These are phyloP conservation scores for Ornithoptera priamus DNA, from an alignment of 2,888 invertebrate genomes.

Conservation along the genomic window DNA sequence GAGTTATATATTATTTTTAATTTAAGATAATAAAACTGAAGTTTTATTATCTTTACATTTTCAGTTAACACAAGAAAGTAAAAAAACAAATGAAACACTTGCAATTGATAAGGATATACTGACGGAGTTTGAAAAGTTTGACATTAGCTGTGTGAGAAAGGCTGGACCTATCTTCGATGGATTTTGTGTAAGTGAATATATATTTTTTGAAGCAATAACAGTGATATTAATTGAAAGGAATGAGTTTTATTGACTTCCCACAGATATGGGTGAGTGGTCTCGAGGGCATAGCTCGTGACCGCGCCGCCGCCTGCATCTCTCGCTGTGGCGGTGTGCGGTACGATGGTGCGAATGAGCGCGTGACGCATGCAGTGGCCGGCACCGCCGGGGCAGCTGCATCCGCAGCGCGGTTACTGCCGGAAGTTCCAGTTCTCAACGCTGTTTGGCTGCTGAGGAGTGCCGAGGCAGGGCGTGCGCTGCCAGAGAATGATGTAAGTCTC, in stretches of 20 bases:
- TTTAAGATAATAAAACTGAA: too few relatives aligned
- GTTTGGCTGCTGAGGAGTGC: conserved; percentile 90
- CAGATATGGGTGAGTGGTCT: conserved; percentile 68
- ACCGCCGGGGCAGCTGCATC: conserved; percentile 44
- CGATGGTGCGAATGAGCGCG: conserved; percentile 85
- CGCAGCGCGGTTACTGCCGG: conserved; percentile 46
- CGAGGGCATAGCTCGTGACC: conserved; percentile 61
- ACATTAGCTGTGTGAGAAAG: conserved; percentile 83
- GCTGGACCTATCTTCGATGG: conserved; percentile 93
- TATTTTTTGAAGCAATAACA: too few relatives aligned
- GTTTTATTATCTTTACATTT: conserved; percentile 31
- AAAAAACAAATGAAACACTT: conserved; percentile 45
- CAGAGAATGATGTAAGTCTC: conserved; percentile 51
- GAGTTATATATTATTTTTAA: too few relatives aligned
- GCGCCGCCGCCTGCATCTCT: conserved; percentile 58
- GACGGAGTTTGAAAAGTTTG: conserved; percentile 67
- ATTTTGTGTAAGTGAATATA: conserved; percentile 83
- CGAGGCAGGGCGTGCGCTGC: conserved; percentile 56
- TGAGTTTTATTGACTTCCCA: too few relatives aligned
- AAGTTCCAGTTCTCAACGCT: conserved; percentile 82
- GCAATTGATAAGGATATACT: conserved; percentile 57
- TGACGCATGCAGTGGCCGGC: conserved; percentile 87
- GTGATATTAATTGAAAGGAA: too few relatives aligned
- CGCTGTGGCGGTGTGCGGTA: conserved; percentile 90
- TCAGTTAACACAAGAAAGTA: conserved; percentile 60